phyloP scores from a whole-genome alignment of 2,888 invertebrate genomes.

The Branchipolynoe longqiensis region DNA sequence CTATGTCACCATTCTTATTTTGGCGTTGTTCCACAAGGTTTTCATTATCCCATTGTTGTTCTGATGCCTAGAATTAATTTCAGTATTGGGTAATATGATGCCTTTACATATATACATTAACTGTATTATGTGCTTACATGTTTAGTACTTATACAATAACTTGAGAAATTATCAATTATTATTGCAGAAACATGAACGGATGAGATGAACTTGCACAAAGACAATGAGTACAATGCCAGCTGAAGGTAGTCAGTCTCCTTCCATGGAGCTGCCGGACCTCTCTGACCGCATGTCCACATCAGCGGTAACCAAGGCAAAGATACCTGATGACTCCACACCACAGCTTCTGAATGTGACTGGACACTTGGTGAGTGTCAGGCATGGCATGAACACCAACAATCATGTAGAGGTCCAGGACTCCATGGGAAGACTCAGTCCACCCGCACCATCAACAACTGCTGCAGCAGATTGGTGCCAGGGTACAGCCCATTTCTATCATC shows the following conservation, averaged over 20 bases:
- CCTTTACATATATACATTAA: too few relatives aligned
- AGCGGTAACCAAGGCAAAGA: constrained; percentile 13
- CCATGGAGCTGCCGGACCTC: constrained; percentile 9
- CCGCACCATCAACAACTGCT: neutral
- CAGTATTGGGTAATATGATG: too few relatives aligned
- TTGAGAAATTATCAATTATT: too few relatives aligned
- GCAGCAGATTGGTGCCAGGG: neutral
- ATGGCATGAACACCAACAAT: neutral
- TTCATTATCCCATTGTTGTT: too few relatives aligned
- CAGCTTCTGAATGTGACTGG: too few relatives aligned
- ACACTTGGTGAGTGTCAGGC: neutral
- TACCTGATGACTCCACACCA: neutral
- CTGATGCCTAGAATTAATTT: too few relatives aligned
- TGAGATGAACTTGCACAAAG: constrained; percentile 1
- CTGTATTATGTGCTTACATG: too few relatives aligned
- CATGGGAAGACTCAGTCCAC: neutral
- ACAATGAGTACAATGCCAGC: constrained; percentile 52
- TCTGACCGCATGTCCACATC: neutral
- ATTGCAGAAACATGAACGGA: neutral
- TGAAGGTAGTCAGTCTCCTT: constrained; percentile 40
- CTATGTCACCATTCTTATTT: too few relatives aligned
- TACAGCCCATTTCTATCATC: constrained; percentile 22
- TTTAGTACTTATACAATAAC: too few relatives aligned
- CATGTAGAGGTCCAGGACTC: neutral
- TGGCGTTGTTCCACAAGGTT: too few relatives aligned